phyloP scores from a whole-genome alignment of 2,113 vertebrate genomes.

The Hymenochirus boettgeri region DNA sequence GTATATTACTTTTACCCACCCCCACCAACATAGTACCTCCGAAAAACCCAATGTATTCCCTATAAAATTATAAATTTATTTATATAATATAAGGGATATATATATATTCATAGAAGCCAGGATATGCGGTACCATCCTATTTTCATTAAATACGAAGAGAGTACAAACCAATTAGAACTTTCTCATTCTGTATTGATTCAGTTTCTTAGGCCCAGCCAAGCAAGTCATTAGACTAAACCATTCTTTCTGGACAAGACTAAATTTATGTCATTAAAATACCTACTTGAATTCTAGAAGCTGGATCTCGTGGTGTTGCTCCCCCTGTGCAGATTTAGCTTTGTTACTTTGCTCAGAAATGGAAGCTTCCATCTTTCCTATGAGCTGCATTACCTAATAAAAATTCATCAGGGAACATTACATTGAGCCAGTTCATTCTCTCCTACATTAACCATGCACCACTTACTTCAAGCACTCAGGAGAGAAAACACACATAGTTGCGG shows the following conservation, averaged over 20 bases:
- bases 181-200: conserved; percentile 21
- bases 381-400: conserved; percentile 61
- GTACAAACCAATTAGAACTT: neutral
- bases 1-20: too few species aligned
- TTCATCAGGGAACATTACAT: conserved; percentile 41
- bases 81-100: too few species aligned
- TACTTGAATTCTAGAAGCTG: conserved; percentile 72
- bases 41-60: too few species aligned
- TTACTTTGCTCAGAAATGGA: conserved; percentile 56
- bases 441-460: conserved; percentile 32
- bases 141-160: neutral
- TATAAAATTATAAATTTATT: too few species aligned
- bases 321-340: conserved; percentile 57
- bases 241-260: conserved; percentile 26
- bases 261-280: conserved; percentile 56
- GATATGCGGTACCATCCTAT: too few species aligned
- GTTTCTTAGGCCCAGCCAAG: conserved; percentile 42
- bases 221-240: conserved; percentile 39
- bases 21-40: too few species aligned
- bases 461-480: conserved; percentile 21
- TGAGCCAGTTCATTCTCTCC: conserved; percentile 40
- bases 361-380: conserved; percentile 64
- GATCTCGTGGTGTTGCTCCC: conserved; percentile 63
- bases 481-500: neutral
- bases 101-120: too few species aligned